phyloP scores from a whole-genome alignment of 2,797 vertebrate genomes.

The Pristis pectinata region DNA sequence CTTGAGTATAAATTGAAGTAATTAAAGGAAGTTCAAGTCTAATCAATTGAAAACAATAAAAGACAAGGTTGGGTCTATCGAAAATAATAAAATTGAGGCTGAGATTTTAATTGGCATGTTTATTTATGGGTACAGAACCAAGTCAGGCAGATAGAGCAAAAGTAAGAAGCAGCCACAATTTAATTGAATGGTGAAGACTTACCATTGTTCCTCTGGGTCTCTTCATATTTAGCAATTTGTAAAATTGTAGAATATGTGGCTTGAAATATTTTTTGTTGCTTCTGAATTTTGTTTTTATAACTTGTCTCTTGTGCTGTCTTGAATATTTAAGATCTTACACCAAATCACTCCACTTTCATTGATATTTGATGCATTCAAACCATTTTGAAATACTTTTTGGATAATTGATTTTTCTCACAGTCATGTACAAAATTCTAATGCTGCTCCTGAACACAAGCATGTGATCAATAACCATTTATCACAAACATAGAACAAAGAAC shows the following conservation, averaged over 20 bases:
- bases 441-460: not conserved
- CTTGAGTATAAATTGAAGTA: not conserved
- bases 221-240: not conserved
- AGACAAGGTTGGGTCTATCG: not conserved
- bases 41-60: not conserved
- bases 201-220: not conserved
- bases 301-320: not conserved
- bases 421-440: not conserved
- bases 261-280: not conserved
- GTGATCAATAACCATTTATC: constrained; percentile 8
- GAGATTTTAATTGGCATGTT: not conserved
- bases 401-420: not conserved
- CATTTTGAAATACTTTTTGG: not conserved
- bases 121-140: not conserved
- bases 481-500: no score
- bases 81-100: not conserved
- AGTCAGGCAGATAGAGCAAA: not conserved
- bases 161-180: not conserved
- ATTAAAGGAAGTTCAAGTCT: not conserved
- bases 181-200: not conserved
- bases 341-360: not conserved
- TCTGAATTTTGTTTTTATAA: not conserved
- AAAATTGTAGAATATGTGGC: not conserved
- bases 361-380: not conserved
- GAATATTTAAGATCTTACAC: not conserved